Evolutionary conservation across 2,888 invertebrate species (phyloP), one percentile per base, ranked within the genome.

Genomic region (Cyclophora punctaria): DNA sequence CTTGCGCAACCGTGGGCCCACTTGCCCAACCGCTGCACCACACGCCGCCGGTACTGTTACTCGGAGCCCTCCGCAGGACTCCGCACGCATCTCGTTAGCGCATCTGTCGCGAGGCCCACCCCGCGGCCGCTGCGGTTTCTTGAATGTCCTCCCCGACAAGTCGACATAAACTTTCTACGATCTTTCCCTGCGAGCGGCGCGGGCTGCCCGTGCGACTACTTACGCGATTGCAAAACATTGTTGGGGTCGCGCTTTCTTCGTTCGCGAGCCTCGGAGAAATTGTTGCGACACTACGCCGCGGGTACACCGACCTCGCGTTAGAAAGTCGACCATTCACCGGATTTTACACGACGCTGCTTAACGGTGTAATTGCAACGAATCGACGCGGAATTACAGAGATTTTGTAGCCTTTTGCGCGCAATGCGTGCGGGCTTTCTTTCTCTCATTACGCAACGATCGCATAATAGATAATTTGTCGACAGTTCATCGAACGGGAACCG

Each of bases 201-300:
- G 55, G 40, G 48, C 44, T 66, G 69, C 73, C 71, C 71, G 60
- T 59, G 67, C 66, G 58, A 57, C 57, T 50, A 44, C 48, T 44
- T 64, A 75, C 62, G 73, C 80, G 83, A 85, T 89, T 89, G 89
- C 89, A 86, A 89, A 89, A 88, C 82, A 73, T 61, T 74, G 75
- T 75, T 68, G 84, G 82, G 89, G 86, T 88, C 86, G 88, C 88
- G 87, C 89, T 88, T 88, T 89, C 88, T 88, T 88, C 87, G 83
- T 80, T 80, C 78, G 86, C 87, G 74, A 83, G 74, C 80, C 78
- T 66, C 71, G 83, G 87, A 87, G 89, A 88, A 89, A 88, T 88
- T 87, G 80, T 89, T 89, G 87, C 88, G 85, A 81, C 88, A 88
- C 80, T 73, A 69, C 73, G 73, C 55, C 4, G 71, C 75, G 78